Evolutionary conservation across 2,113 vertebrate species (phyloP).

Genomic region (Rafetus swinhoei): DNA sequence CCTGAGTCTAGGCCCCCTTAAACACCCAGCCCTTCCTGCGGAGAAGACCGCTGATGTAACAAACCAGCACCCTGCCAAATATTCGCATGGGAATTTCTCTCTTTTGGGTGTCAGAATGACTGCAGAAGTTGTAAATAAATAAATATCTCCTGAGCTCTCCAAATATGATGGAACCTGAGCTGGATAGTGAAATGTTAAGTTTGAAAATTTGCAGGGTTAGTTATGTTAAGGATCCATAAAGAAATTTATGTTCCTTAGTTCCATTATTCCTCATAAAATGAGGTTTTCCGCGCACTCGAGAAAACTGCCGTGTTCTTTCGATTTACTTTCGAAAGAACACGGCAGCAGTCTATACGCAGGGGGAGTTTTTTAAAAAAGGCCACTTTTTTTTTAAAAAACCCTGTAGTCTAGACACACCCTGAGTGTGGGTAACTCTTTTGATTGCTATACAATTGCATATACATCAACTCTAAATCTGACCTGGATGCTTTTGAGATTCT

Average conservation of each 20-base stretch:
- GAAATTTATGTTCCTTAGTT: not conserved
- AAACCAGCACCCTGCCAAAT: not conserved
- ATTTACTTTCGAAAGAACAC: too few species aligned
- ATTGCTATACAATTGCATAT: slow-evolving; percentile 29
- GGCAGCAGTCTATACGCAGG: too few species aligned
- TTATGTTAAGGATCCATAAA: not conserved
- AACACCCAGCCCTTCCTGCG: slow-evolving; percentile 49
- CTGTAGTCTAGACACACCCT: too few species aligned
- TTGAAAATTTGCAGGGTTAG: not conserved
- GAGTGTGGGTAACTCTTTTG: not conserved
- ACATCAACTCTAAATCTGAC: slow-evolving; percentile 30
- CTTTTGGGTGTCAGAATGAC: not conserved
- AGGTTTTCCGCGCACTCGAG: too few species aligned
- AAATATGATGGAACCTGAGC: not conserved
- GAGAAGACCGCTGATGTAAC: not conserved
- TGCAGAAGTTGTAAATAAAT: not conserved
- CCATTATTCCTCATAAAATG: too few species aligned
- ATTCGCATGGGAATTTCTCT: not conserved
- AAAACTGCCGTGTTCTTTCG: too few species aligned
- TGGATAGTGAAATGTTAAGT: not conserved
- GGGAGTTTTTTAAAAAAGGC: too few species aligned
- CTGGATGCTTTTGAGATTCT: not conserved
- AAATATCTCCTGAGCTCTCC: not conserved
- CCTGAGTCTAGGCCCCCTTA: not conserved
- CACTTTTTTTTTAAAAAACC: too few species aligned